Conservation (phyloP, 2,113 vertebrate species). For the Xenopus borealis region DNA sequence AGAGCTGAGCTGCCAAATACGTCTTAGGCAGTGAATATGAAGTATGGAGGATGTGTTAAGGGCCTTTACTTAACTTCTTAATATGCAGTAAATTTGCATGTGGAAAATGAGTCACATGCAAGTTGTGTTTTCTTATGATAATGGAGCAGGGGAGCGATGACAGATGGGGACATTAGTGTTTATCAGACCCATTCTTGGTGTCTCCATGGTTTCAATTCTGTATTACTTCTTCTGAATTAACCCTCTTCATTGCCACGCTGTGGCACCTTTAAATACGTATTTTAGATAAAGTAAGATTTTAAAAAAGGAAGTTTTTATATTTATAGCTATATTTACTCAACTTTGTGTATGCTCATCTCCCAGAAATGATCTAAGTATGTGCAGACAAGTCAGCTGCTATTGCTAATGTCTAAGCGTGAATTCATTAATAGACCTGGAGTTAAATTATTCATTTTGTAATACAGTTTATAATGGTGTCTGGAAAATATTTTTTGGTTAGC, state of each 20-base stretch:
- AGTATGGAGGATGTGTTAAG: constrained; percentile 20
- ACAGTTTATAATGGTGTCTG: not conserved
- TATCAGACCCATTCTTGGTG: constrained; percentile 37
- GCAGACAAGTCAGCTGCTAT: too few relatives aligned
- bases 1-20: constrained; percentile 28
- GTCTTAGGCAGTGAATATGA: constrained; percentile 28
- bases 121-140: constrained; percentile 47
- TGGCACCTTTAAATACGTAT: not conserved
- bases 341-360: too few relatives aligned
- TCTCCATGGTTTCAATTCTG: constrained; percentile 39
- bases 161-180: constrained; percentile 45
- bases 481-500: too few relatives aligned
- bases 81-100: constrained; percentile 43
- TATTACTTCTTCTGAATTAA: constrained; percentile 31
- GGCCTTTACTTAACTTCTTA: constrained; percentile 40
- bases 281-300: not conserved
- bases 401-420: too few relatives aligned
- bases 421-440: too few relatives aligned
- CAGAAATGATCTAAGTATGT: too few relatives aligned
- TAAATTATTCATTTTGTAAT: not conserved
- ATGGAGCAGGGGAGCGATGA: constrained; percentile 36
- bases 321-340: not conserved
- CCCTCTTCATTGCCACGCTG: not conserved
- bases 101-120: constrained; percentile 39
- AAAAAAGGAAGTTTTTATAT: not conserved